Conservation (phyloP, 1,140 invertebrate species). For the Formica exsecta region DNA sequence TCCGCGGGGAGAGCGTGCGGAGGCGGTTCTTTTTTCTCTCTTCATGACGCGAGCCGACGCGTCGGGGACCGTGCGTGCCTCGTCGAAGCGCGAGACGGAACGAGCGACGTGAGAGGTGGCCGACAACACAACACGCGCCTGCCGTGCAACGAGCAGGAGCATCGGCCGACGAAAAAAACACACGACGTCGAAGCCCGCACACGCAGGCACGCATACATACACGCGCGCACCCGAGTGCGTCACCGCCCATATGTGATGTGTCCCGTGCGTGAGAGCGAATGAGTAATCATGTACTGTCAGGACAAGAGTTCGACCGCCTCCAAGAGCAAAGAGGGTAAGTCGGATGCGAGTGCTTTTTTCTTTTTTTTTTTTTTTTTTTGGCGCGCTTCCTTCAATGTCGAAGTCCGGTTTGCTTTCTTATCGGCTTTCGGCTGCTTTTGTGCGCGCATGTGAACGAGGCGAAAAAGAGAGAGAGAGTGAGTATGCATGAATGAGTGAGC, state of each 20-base stretch:
- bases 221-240: slow-evolving; percentile 77
- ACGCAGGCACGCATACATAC: slow-evolving; percentile 8
- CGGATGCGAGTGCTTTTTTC: neutral
- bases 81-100: slow-evolving; percentile 34
- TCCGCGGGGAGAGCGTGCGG: neutral
- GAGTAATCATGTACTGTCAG: slow-evolving; percentile 83
- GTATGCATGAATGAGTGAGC: neutral
- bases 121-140: neutral
- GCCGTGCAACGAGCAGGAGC: neutral
- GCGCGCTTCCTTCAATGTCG: neutral
- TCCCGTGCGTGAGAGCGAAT: slow-evolving; percentile 76
- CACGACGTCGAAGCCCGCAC: slow-evolving; percentile 33
- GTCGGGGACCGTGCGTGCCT: slow-evolving; percentile 43
- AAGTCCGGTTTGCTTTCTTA: slow-evolving; percentile 34
- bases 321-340: slow-evolving; percentile 82
- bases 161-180: slow-evolving; percentile 61
- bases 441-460: slow-evolving; percentile 51
- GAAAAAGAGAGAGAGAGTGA: slow-evolving; percentile 31
- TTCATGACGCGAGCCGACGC: slow-evolving; percentile 46
- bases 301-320: slow-evolving; percentile 81
- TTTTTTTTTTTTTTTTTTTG: too few species aligned
- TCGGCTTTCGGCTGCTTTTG: slow-evolving; percentile 19
- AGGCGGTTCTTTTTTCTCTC: slow-evolving; percentile 16
- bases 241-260: slow-evolving; percentile 83
- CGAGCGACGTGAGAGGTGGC: slow-evolving; percentile 48